Percentiles rank a stretch among this genome's conserved stretches.
phyloP scores from a whole-genome alignment of 2,888 invertebrate genomes.

The Erebia aethiops region DNA sequence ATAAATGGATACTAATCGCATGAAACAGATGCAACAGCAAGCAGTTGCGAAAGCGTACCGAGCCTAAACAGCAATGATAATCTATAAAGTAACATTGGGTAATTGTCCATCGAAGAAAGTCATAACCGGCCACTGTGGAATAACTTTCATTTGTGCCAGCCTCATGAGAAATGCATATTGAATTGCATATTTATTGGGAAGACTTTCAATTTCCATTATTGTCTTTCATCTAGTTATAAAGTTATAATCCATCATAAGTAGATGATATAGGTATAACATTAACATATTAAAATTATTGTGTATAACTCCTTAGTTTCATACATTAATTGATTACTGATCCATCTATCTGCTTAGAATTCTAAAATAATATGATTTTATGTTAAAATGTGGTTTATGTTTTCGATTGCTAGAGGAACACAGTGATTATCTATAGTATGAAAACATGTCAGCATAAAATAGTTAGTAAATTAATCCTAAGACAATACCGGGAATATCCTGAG shows the following conservation, averaged over 20 bases:
- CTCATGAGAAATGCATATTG: slow-evolving; percentile 20
- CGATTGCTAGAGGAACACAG: too few species aligned
- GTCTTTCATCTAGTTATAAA: slow-evolving; percentile 1
- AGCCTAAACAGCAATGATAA: slow-evolving; percentile 28
- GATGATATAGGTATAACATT: neutral
- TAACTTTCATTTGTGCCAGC: slow-evolving; percentile 28
- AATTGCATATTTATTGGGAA: slow-evolving; percentile 19
- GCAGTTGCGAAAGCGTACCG: slow-evolving; percentile 33
- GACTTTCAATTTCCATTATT: slow-evolving; percentile 28
- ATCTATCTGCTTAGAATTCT: neutral
- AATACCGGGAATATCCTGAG: too few species aligned
- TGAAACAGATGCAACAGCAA: slow-evolving; percentile 29
- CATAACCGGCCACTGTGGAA: slow-evolving; percentile 10
- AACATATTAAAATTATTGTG: too few species aligned
- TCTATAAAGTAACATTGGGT: slow-evolving; percentile 21
- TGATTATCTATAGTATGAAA: too few species aligned
- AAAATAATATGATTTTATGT: neutral
- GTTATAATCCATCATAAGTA: neutral
- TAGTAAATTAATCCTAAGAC: too few species aligned
- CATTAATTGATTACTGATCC: too few species aligned
- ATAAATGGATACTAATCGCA: slow-evolving; percentile 57
- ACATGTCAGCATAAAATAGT: too few species aligned
- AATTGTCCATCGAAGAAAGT: slow-evolving; percentile 31
- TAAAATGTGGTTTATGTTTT: too few species aligned
- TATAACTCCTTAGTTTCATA: too few species aligned